Evolutionary conservation across 2,888 invertebrate species (phyloP), one percentile per base, ranked within the genome.

Genomic region (Tenthredo notha): DNA sequence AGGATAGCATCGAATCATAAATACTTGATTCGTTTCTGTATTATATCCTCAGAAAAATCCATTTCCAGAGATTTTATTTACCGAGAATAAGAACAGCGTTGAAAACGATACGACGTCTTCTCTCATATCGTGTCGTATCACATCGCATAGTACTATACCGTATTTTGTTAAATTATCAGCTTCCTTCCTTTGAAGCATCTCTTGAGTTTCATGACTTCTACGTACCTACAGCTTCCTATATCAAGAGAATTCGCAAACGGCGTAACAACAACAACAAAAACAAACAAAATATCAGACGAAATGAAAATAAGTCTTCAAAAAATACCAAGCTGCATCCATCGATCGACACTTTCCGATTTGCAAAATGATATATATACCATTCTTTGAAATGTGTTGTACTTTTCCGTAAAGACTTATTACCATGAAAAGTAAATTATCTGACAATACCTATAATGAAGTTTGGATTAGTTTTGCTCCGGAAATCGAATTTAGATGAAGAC

Each of bases 161-260:
- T 77, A 77, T 77, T 54, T 9, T 18, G 50, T 77, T 77, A 77
- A 54, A 77, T 77, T 54, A 77, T 77, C 77, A 77, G 54, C 29
- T 50, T 18, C 10, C 10, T 29, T 47, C 54, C 77, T 77, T 77
- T 54, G 77, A 50, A 77, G 29, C 18, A 18, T 40, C 33, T 77
- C 77, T 77, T 50, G 77, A 77, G 50, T 50, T 77, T 77, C 54
- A 77, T 77, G 77, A 77, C 54, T 72, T 12, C 29, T 43, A 43
- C 43, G 9, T 43, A 43, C 3, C 0, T 3, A 3, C 21, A 29
- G 75, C 75, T 77, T 77, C 50, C 75, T 33, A 50, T 77, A 15
- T 74, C 75, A 77, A 77, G 77, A 77, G 77, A 54, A 77, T 18
- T 50, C 54, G 77, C 47, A 50, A 77, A 50, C 47, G 50, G 12